Conservation (phyloP, 1,140 invertebrate genomes). For the Aphidius gifuensis region DNA sequence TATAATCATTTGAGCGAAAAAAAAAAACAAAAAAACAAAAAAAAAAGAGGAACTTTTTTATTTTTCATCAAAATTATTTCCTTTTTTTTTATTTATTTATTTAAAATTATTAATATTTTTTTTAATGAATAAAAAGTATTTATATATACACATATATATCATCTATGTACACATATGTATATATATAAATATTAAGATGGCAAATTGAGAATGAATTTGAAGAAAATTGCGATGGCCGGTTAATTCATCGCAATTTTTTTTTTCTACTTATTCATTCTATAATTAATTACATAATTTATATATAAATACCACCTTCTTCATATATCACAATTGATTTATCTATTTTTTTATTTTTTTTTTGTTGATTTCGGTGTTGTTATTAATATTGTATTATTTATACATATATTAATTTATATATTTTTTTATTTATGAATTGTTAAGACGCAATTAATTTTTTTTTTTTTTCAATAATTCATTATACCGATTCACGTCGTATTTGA, state of each 20-base stretch:
- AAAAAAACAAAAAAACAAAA: background rate
- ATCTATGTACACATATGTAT: background rate
- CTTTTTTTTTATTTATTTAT: background rate
- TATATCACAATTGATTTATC: constrained; percentile 25
- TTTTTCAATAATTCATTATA: constrained; percentile 28
- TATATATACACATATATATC: background rate
- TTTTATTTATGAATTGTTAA: background rate
- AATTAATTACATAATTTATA: constrained; percentile 7
- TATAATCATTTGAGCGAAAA: constrained; percentile 12
- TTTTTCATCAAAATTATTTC: background rate
- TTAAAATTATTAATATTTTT: background rate
- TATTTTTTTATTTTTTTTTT: constrained; percentile 5
- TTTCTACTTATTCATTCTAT: constrained; percentile 1
- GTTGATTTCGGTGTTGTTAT: constrained; percentile 1
- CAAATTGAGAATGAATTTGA: background rate
- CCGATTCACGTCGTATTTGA: constrained; percentile 43
- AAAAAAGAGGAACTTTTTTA: background rate
- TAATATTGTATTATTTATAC: background rate
- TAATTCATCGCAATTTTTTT: background rate
- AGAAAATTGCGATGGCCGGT: background rate
- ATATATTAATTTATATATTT: background rate
- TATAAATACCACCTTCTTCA: constrained; percentile 4
- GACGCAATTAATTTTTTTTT: background rate
- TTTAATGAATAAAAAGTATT: background rate
- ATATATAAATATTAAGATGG: constrained; percentile 11